These are phyloP conservation scores for Sarcophaga caerulescens DNA, from an alignment of 2,888 invertebrate species.

Conservation along the genomic window DNA sequence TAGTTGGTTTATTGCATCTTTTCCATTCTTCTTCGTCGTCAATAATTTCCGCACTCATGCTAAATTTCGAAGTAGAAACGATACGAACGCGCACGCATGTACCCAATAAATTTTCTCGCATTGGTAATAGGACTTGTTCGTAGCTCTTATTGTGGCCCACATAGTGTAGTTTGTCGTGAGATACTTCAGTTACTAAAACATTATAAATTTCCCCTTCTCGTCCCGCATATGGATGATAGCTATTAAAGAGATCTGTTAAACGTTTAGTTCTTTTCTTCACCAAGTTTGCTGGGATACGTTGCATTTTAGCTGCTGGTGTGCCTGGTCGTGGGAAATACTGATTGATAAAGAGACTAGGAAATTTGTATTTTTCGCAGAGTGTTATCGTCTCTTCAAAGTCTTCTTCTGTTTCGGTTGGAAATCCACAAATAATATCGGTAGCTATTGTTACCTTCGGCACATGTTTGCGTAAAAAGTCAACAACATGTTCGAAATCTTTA, in stretches of 20 bases:
- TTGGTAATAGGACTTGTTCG: conserved; percentile 94
- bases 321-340: conserved; percentile 98
- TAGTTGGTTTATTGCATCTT: conserved; percentile 50
- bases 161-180: conserved; percentile 93
- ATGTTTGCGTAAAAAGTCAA: conserved; percentile 90
- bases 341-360: conserved; percentile 97
- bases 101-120: conserved; percentile 89
- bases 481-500: conserved; percentile 94
- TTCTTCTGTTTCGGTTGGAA: conserved; percentile 95
- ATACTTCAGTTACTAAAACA: conserved; percentile 95
- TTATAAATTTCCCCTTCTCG: conserved; percentile 84
- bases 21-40: conserved; percentile 83
- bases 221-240: conserved; percentile 91
- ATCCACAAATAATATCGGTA: conserved; percentile 99
- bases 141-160: conserved; percentile 98
- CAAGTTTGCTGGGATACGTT: conserved; percentile 90
- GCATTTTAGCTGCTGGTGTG: conserved; percentile 96
- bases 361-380: conserved; percentile 92
- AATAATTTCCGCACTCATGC: conserved; percentile 88
- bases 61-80: conserved; percentile 86
- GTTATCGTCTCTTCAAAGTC: conserved; percentile 94
- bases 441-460: conserved; percentile 96
- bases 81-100: conserved; percentile 91
- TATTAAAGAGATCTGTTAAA: conserved; percentile 93
- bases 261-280: conserved; percentile 95